These are phyloP conservation scores for Chalcis sispes DNA, from an alignment of 2,888 invertebrate genomes.

Conservation along the genomic window DNA sequence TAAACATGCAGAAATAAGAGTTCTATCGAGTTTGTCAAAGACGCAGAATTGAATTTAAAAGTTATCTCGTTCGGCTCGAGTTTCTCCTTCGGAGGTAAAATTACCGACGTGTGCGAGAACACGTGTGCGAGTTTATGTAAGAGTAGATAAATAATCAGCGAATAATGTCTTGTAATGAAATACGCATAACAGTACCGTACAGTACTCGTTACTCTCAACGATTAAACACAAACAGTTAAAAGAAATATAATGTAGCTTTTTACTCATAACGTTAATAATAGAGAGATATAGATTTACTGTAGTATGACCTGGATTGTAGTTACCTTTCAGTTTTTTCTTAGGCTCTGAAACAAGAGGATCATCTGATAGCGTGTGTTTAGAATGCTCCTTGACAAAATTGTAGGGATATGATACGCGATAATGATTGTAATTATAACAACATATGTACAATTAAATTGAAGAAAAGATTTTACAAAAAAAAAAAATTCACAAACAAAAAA, in stretches of 20 bases:
- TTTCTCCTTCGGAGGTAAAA: too few species aligned
- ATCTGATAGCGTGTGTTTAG: slow-evolving; percentile 76
- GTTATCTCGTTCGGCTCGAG: too few species aligned
- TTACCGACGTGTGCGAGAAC: too few species aligned
- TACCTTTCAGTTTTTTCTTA: slow-evolving; percentile 86
- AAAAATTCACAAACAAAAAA: not conserved
- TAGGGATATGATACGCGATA: slow-evolving; percentile 59
- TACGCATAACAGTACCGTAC: slow-evolving; percentile 57
- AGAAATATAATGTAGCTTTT: slow-evolving; percentile 60
- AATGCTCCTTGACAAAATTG: slow-evolving; percentile 73
- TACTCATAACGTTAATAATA: slow-evolving; percentile 58
- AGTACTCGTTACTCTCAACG: slow-evolving; percentile 56
- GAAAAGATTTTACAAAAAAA: not conserved
- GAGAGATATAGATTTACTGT: slow-evolving; percentile 65
- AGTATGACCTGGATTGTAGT: slow-evolving; percentile 71
- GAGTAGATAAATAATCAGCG: slow-evolving; percentile 45
- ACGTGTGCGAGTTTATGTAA: slow-evolving; percentile 47
- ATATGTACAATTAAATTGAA: slow-evolving; percentile 29
- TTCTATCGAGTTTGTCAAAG: too few species aligned
- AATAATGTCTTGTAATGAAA: slow-evolving; percentile 49
- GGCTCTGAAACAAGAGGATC: slow-evolving; percentile 87
- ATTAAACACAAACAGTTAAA: slow-evolving; percentile 58
- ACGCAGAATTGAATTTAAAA: too few species aligned
- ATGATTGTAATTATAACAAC: slow-evolving; percentile 16
- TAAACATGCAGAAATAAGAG: too few species aligned